A percentile compares a stretch with the other conserved stretches of the same genome.
Evolutionary conservation across 2,888 invertebrate genomes (phyloP).

Genomic region (Heterodera filipjevi): DNA sequence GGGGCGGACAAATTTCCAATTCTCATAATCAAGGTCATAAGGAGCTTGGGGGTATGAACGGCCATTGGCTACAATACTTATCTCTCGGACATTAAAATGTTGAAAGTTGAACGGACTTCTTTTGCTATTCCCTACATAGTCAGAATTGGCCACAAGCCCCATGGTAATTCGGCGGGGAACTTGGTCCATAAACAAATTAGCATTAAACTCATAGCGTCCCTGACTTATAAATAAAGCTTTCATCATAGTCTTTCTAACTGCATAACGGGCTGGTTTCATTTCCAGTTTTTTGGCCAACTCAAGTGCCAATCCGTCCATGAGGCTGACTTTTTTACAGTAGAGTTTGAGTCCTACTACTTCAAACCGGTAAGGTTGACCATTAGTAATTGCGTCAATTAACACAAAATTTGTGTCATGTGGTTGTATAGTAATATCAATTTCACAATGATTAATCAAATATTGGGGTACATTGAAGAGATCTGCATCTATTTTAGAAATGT

Average conservation of each 20-base stretch:
- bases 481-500: neutral
- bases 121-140: neutral
- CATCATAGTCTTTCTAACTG: slow-evolving; percentile 29
- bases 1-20: neutral
- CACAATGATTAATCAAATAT: slow-evolving; percentile 20
- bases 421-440: slow-evolving; percentile 4
- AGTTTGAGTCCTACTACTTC: neutral
- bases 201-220: slow-evolving; percentile 18
- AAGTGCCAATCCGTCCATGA: slow-evolving; percentile 25
- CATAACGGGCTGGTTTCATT: slow-evolving; percentile 20
- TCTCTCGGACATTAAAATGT: neutral
- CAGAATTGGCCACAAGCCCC: slow-evolving; percentile 15
- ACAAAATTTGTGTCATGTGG: slow-evolving; percentile 4
- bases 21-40: slow-evolving; percentile 7
- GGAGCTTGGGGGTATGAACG: slow-evolving; percentile 13
- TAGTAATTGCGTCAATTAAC: neutral
- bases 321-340: neutral
- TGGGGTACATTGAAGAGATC: slow-evolving; percentile 15
- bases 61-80: neutral
- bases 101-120: slow-evolving; percentile 21
- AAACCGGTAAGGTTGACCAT: neutral
- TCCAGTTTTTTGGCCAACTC: slow-evolving; percentile 27
- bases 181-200: slow-evolving; percentile 27
- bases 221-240: slow-evolving; percentile 23
- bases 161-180: slow-evolving; percentile 13